These are phyloP conservation scores for Muntiacus reevesi DNA, from an alignment of 2,113 vertebrate genomes.

Conservation along the genomic window DNA sequence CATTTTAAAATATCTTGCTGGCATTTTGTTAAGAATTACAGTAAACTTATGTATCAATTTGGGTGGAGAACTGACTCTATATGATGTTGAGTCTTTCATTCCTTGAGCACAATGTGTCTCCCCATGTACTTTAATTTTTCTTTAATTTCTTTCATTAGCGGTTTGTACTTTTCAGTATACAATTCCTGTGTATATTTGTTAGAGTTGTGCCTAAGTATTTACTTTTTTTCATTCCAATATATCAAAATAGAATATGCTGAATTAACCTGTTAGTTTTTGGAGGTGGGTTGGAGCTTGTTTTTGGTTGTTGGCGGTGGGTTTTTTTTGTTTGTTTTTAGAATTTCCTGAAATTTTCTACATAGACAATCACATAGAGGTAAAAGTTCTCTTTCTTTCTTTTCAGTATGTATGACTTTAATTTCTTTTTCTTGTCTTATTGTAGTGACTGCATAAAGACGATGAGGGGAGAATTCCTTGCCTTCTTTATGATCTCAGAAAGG, in stretches of 20 bases:
- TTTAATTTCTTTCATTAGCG: not conserved
- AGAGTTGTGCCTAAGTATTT: not conserved
- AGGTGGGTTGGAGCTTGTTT: not conserved
- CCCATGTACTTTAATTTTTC: not conserved
- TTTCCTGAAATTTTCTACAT: not conserved
- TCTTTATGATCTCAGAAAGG: not conserved
- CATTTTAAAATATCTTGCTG: not conserved
- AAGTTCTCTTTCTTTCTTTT: not conserved
- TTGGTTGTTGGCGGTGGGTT: fast-evolving
- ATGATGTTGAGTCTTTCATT: not conserved
- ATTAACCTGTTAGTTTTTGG: not conserved
- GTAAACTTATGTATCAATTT: not conserved
- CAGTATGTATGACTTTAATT: not conserved
- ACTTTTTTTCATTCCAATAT: not conserved
- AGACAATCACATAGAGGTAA: not conserved
- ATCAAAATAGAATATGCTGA: not conserved
- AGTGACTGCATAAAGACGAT: not conserved
- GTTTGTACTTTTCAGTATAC: not conserved
- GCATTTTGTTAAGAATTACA: not conserved
- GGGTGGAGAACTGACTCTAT: not conserved
- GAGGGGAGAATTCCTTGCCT: not conserved
- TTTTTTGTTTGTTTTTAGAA: not conserved
- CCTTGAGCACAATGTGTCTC: not conserved
- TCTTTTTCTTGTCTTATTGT: not conserved
- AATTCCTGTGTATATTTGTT: not conserved